phyloP scores from a whole-genome alignment of 2,888 invertebrate species.

The Pyrgus malvae region DNA sequence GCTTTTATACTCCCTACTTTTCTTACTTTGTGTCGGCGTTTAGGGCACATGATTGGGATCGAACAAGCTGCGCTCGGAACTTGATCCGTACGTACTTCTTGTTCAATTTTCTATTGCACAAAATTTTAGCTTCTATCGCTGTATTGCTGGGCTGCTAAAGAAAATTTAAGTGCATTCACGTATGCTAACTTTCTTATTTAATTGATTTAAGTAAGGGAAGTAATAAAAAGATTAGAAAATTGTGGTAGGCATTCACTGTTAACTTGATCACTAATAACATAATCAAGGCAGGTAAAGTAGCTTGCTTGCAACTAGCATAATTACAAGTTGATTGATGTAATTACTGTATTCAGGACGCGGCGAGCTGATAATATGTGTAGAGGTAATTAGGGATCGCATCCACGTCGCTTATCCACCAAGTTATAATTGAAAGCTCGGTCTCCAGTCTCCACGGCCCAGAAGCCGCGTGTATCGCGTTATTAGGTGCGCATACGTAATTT shows the following conservation, averaged over 20 bases:
- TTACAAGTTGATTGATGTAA: slow-evolving; percentile 30
- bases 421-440: slow-evolving; percentile 76
- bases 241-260: too few relatives aligned
- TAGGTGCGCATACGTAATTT: slow-evolving; percentile 80
- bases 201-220: too few relatives aligned
- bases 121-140: slow-evolving; percentile 9
- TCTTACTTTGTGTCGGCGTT: slow-evolving; percentile 73
- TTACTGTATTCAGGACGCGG: slow-evolving; percentile 38
- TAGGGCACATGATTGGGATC: slow-evolving; percentile 65
- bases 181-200: too few relatives aligned
- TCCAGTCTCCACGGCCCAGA: slow-evolving; percentile 54
- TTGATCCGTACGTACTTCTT: slow-evolving; percentile 24
- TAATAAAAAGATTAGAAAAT: too few relatives aligned
- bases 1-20: slow-evolving; percentile 70
- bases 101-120: slow-evolving; percentile 5
- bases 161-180: neutral
- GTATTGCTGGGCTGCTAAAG: neutral
- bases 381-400: slow-evolving; percentile 66
- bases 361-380: slow-evolving; percentile 50
- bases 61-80: slow-evolving; percentile 42
- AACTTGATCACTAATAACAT: too few relatives aligned
- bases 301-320: slow-evolving; percentile 6
- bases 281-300: neutral
- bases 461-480: slow-evolving; percentile 75
- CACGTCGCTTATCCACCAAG: slow-evolving; percentile 67